Conservation (phyloP, 2,888 invertebrate species). For the Frankliniella fusca region DNA sequence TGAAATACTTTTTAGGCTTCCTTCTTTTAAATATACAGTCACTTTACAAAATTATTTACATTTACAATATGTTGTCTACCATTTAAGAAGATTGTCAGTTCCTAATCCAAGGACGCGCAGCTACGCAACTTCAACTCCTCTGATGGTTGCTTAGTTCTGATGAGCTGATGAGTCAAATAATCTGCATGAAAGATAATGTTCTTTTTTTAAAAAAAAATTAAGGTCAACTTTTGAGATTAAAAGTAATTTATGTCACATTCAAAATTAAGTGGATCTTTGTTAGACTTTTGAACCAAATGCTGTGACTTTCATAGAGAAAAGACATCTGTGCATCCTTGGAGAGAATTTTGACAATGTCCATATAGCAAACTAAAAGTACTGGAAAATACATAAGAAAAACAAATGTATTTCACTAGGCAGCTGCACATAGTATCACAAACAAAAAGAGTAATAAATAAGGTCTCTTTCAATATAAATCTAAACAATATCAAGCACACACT, state of each 20-base stretch:
- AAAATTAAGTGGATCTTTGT: too few relatives aligned
- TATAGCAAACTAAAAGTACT: background rate
- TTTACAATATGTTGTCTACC: too few relatives aligned
- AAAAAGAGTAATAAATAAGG: background rate
- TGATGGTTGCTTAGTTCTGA: too few relatives aligned
- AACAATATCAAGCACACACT: background rate
- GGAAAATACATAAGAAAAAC: background rate
- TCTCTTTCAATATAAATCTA: background rate
- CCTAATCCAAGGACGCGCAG: too few relatives aligned
- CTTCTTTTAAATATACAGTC: background rate
- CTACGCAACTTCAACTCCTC: too few relatives aligned
- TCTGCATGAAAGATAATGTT: too few relatives aligned
- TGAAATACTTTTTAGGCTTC: background rate
- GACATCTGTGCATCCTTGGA: background rate
- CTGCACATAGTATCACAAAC: background rate
- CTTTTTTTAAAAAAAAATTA: too few relatives aligned
- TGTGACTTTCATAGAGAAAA: too few relatives aligned
- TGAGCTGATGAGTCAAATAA: too few relatives aligned
- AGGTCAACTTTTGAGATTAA: too few relatives aligned
- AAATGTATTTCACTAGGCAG: background rate
- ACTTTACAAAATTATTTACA: background rate
- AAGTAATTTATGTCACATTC: too few relatives aligned
- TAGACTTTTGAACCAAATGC: background rate
- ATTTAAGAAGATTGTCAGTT: too few relatives aligned
- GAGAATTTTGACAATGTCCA: background rate